These are phyloP conservation scores for Australoheros scitulus DNA, from an alignment of 2,113 vertebrate species.

Conservation along the genomic window DNA sequence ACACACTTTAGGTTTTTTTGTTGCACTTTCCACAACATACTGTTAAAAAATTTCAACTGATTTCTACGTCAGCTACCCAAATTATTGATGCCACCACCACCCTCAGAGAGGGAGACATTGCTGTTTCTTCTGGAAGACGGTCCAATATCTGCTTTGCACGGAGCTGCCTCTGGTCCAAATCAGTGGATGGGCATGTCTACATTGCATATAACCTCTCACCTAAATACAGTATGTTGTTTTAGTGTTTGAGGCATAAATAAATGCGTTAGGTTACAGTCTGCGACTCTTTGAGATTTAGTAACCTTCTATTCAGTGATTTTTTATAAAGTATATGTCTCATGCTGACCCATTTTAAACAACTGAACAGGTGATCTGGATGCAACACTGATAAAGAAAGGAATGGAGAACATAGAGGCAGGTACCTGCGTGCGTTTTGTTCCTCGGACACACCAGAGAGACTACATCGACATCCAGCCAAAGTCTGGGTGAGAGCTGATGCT, in stretches of 20 bases:
- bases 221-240: slow-evolving; percentile 67
- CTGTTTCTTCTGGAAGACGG: slow-evolving; percentile 66
- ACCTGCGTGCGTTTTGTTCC: slow-evolving; percentile 87
- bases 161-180: slow-evolving; percentile 78
- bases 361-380: slow-evolving; percentile 70
- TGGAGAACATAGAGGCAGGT: slow-evolving; percentile 80
- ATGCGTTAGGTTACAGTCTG: not conserved
- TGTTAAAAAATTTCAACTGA: not conserved
- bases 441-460: slow-evolving; percentile 84
- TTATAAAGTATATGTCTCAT: not conserved
- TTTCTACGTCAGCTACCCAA: slow-evolving; percentile 44
- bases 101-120: slow-evolving; percentile 77
- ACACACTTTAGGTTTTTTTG: not conserved
- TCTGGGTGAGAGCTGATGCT: slow-evolving; percentile 78
- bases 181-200: slow-evolving; percentile 78
- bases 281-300: not conserved
- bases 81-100: slow-evolving; percentile 62
- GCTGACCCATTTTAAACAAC: not conserved
- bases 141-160: slow-evolving; percentile 75
- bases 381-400: slow-evolving; percentile 72
- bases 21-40: not conserved
- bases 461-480: slow-evolving; percentile 82
- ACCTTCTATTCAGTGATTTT: not conserved
- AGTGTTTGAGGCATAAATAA: not conserved
- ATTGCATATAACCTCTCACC: slow-evolving; percentile 68